These are phyloP conservation scores for Podarcis cretensis DNA, from an alignment of 2,113 vertebrate genomes.

Conservation along the genomic window DNA sequence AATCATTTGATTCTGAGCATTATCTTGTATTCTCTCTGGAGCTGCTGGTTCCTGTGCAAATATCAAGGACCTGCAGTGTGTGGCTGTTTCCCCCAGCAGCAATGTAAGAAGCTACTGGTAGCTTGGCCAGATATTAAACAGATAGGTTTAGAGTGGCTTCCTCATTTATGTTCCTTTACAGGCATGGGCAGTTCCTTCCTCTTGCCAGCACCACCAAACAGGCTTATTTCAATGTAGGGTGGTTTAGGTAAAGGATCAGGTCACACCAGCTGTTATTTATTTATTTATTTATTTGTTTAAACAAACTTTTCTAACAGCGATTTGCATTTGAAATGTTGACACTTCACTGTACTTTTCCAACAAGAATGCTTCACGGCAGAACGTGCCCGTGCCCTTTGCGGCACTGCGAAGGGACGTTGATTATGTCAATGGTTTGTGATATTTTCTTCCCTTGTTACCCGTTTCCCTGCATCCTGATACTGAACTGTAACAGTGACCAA, in stretches of 20 bases:
- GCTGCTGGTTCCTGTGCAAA: not conserved
- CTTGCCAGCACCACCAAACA: not conserved
- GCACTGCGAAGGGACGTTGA: too few relatives aligned
- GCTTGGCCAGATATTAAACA: not conserved
- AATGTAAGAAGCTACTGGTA: not conserved
- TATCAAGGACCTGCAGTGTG: not conserved
- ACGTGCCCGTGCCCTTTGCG: too few relatives aligned
- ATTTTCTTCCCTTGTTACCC: not conserved
- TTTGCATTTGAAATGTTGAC: not conserved
- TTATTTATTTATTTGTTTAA: slow-evolving; percentile 5
- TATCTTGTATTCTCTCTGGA: not conserved
- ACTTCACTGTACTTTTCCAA: not conserved
- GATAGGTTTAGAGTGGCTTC: not conserved
- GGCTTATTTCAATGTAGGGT: not conserved
- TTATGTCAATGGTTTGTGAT: too few relatives aligned
- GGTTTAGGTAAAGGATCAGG: not conserved
- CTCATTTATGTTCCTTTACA: not conserved
- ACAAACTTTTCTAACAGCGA: not conserved
- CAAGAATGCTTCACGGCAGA: not conserved
- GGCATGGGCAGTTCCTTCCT: not conserved
- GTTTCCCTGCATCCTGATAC: not conserved
- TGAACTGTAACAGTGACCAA: not conserved
- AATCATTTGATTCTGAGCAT: not conserved
- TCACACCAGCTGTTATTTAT: not conserved
- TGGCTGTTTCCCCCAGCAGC: too few relatives aligned